These are phyloP conservation scores for Rugalucina vietnamica DNA, from an alignment of 2,888 invertebrate species.

Conservation along the genomic window DNA sequence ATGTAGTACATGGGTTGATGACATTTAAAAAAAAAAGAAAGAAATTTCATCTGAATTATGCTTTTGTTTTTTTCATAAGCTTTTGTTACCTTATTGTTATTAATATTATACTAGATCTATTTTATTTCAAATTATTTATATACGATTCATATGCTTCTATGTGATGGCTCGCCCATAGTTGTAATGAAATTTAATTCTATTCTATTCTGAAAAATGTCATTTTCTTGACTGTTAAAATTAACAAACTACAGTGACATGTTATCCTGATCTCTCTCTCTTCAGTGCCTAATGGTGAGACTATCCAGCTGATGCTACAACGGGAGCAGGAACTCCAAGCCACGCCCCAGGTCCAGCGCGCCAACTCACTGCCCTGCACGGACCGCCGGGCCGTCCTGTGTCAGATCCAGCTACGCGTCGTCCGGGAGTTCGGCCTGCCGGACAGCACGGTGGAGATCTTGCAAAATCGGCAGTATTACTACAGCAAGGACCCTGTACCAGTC, in stretches of 20 bases:
- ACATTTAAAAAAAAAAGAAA: too few relatives aligned
- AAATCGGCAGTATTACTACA: slow-evolving; percentile 77
- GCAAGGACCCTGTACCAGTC: slow-evolving; percentile 58
- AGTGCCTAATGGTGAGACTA: slow-evolving; percentile 91
- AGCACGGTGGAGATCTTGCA: slow-evolving; percentile 90
- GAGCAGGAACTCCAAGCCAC: slow-evolving; percentile 92
- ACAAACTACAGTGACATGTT: too few relatives aligned
- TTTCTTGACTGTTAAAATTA: too few relatives aligned
- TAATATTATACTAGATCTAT: too few relatives aligned
- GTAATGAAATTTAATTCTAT: not conserved
- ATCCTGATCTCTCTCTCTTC: slow-evolving; percentile 35
- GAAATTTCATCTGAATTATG: too few relatives aligned
- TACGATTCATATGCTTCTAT: too few relatives aligned
- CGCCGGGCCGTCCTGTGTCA: slow-evolving; percentile 90
- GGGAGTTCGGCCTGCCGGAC: slow-evolving; percentile 97
- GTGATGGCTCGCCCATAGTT: not conserved
- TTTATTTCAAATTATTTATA: too few relatives aligned
- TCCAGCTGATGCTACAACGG: slow-evolving; percentile 92
- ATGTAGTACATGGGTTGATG: too few relatives aligned
- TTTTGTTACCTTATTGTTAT: too few relatives aligned
- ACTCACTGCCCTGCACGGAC: slow-evolving; percentile 88
- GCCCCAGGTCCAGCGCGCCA: slow-evolving; percentile 91
- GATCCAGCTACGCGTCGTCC: slow-evolving; percentile 94
- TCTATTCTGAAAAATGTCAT: too few relatives aligned
- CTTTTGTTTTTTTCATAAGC: too few relatives aligned